A percentile compares a stretch with the other conserved stretches of the same genome.
phyloP scores from a whole-genome alignment of 2,888 invertebrate species.

The Cantharis rufa region DNA sequence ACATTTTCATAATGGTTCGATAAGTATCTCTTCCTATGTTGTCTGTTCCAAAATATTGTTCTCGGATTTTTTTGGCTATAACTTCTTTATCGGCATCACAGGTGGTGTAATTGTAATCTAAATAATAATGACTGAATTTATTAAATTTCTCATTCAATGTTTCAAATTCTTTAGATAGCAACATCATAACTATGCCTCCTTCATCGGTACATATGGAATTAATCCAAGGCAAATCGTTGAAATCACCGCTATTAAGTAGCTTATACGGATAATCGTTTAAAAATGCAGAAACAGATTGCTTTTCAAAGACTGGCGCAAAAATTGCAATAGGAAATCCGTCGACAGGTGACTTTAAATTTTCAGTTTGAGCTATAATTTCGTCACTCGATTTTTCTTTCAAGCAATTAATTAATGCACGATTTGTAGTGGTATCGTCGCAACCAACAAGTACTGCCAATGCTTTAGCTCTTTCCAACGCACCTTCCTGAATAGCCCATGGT shows the following conservation, averaged over 20 bases:
- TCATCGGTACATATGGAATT: constrained; percentile 71
- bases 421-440: constrained; percentile 61
- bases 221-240: constrained; percentile 71
- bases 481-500: constrained; percentile 59
- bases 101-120: constrained; percentile 45
- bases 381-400: constrained; percentile 61
- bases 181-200: constrained; percentile 51
- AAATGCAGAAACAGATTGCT: constrained; percentile 61
- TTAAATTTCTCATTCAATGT: constrained; percentile 50
- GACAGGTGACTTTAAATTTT: constrained; percentile 46
- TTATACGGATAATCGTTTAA: constrained; percentile 66
- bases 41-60: constrained; percentile 42
- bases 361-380: not conserved
- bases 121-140: constrained; percentile 37
- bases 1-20: not conserved
- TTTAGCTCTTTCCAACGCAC: constrained; percentile 63
- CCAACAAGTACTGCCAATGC: constrained; percentile 63
- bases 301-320: constrained; percentile 48
- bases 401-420: constrained; percentile 64
- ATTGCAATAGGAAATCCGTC: constrained; percentile 54
- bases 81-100: constrained; percentile 31
- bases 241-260: constrained; percentile 62
- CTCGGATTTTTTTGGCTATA: constrained; percentile 39
- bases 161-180: constrained; percentile 29
- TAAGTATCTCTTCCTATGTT: constrained; percentile 35